Evolutionary conservation across 2,888 invertebrate species (phyloP), one percentile per base, ranked within the genome.

Genomic region (Acronicta aceris): DNA sequence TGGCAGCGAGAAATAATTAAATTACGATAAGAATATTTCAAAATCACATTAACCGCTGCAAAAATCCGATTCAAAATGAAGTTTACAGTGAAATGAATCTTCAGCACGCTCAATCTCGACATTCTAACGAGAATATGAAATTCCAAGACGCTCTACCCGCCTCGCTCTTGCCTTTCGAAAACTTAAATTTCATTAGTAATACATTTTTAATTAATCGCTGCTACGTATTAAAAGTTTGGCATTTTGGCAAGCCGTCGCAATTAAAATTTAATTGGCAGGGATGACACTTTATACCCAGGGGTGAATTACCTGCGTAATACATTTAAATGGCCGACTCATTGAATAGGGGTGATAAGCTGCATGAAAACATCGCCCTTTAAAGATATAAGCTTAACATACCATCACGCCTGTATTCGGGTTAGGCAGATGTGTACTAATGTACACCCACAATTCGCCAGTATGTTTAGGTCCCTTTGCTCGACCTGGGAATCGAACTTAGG

Each of bases 181-280:
- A 83, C 82, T 87, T 85, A 77, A 83, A 86, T 87, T 86, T 84
- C 79, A 85, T 85, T 84, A 80, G 76, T 81, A 79, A 85, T 84
- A 84, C 82, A 84, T 86, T 83, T 89, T 88, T 87, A 89, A 87
- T 88, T 87, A 88, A 85, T 86, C 75, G 76, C 67, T 74, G 70
- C 64, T 71, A 81, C 78, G 84, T 83, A 83, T 87, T 83, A 82
- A 85, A 88, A 89, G 81, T 85, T 87, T 67, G 83, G 59, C 79
- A 73, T 81, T 79, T 81, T 75, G 74, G 76, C 76, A 75, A 72
- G 79, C 69, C 72, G 71, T 76, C 76, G 64, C 62, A 65, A 68
- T 79, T 79, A 77, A 79, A 81, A 79, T 83, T 79, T 78, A 82
- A 85, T 81, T 79, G 76, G 77, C 57, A 53, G 68, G 68, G 74